Evolutionary conservation across 1,140 invertebrate species (phyloP), one percentile per base, ranked within the genome.

Genomic region (Aphaenogaster floridana): DNA sequence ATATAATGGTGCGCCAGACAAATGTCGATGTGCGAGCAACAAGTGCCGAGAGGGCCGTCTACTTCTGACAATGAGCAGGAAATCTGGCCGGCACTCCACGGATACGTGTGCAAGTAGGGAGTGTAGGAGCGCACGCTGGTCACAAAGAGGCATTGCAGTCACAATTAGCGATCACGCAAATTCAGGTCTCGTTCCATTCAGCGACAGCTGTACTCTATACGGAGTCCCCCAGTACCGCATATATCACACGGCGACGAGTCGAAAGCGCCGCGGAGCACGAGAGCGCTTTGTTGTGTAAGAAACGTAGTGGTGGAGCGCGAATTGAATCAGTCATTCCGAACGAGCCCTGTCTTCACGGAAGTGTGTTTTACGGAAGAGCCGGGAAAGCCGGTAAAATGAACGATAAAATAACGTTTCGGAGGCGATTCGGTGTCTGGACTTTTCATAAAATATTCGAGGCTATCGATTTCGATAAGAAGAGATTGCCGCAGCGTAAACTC

Each of bases 1-100:
- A 81, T 86, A 90, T 81, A 90, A 90, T 88, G 13, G 74, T 15
- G 78, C 83, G 61, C 83, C 90, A 91, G 90, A 88, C 90, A 90
- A 91, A 91, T 90, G 90, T 91, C 90, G 90, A 91, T 91, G 89
- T 69, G 77, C 72, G 87, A 90, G 90, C 90, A 91, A 91, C 90
- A 91, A 91, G 90, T 91, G 90, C 86, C 87, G 81, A 83, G 90
- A 87, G 87, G 89, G 89, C 66, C 89, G 86, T 91, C 90, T 91
- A 88, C 90, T 91, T 91, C 90, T 88, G 89, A 91, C 90, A 91
- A 91, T 90, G 90, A 91, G 87, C 69, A 86, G 81, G 86, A 91
- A 90, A 91, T 91, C 90, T 88, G 89, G 90, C 89, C 63, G 90
- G 88, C 83, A 88, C 61, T 84, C 69, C 4, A 69, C 48, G 83